Conservation (phyloP, 30 jellyfish, hydroid and myxozoan species). For the Chrysaora quinquecirrha region DNA sequence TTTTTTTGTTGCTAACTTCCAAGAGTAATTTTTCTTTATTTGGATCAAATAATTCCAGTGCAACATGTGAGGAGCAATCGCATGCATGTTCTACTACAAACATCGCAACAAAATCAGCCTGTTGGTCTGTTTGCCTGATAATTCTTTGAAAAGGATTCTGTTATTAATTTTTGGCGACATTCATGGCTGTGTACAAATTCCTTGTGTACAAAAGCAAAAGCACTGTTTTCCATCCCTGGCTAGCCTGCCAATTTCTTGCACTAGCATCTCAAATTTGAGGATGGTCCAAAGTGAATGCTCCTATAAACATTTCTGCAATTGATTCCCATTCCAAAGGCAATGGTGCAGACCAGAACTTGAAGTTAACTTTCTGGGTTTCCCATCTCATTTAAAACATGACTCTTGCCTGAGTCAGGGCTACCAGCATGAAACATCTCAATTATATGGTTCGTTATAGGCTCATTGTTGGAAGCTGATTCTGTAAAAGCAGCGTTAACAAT, state of each 20-base stretch:
- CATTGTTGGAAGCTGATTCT: constrained; percentile 2
- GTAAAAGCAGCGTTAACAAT: constrained; percentile 1
- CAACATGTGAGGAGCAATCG: constrained; percentile 4
- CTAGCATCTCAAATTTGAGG: neutral
- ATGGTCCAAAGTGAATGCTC: constrained; percentile 47
- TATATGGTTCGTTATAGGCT: neutral
- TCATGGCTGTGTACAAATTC: neutral
- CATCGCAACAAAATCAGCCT: constrained; percentile 17
- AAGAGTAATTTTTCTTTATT: neutral
- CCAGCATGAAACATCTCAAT: constrained; percentile 60
- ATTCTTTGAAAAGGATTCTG: neutral
- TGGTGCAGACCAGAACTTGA: constrained; percentile 14
- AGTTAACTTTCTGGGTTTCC: constrained; percentile 4
- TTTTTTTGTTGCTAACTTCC: neutral
- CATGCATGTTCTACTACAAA: neutral
- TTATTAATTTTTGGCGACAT: neutral
- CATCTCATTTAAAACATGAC: constrained; percentile 17
- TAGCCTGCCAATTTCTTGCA: constrained; percentile 35
- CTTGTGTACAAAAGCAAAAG: neutral
- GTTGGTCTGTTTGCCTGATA: too few species aligned
- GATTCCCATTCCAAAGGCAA: constrained; percentile 48
- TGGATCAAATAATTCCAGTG: constrained; percentile 8
- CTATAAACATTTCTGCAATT: too few species aligned
- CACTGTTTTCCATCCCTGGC: constrained; percentile 18
- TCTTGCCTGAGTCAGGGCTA: constrained; percentile 13